Percentiles rank a stretch among this genome's conserved stretches.
Conservation (phyloP, 1,140 invertebrate species). For the Cherax destructor region DNA sequence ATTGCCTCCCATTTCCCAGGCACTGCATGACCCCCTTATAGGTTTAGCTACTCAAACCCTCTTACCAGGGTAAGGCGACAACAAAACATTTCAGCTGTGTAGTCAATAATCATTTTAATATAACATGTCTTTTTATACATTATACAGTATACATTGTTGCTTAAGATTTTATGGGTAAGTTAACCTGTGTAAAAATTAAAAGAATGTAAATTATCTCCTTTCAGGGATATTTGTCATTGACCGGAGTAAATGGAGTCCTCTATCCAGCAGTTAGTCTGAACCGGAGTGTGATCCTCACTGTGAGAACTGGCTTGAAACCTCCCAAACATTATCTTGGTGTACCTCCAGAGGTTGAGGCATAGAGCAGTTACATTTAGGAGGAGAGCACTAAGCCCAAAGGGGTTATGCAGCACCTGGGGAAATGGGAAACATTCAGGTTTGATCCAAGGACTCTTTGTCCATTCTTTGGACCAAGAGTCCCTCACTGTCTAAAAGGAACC, state of each 20-base stretch:
- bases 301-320: constrained; percentile 62
- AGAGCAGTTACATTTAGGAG: background rate
- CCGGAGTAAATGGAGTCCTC: constrained; percentile 59
- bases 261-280: constrained; percentile 71
- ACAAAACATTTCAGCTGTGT: no score
- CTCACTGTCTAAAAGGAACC: background rate
- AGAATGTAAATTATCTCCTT: background rate
- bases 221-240: constrained; percentile 69
- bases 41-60: no score
- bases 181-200: no score
- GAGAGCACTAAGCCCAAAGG: no score
- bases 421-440: background rate
- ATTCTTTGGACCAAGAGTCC: background rate
- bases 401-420: no score
- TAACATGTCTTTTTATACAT: no score
- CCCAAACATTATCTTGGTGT: constrained; percentile 41
- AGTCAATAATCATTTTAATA: no score
- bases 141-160: no score
- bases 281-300: constrained; percentile 61
- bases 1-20: no score
- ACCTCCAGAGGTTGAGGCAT: background rate
- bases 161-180: no score
- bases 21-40: no score
- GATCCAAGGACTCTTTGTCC: background rate
- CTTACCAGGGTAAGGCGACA: no score